Percentiles rank a stretch among this genome's conserved stretches.
These are phyloP conservation scores for Sebastes diploproa DNA, from an alignment of 2,797 vertebrate genomes.

Conservation along the genomic window DNA sequence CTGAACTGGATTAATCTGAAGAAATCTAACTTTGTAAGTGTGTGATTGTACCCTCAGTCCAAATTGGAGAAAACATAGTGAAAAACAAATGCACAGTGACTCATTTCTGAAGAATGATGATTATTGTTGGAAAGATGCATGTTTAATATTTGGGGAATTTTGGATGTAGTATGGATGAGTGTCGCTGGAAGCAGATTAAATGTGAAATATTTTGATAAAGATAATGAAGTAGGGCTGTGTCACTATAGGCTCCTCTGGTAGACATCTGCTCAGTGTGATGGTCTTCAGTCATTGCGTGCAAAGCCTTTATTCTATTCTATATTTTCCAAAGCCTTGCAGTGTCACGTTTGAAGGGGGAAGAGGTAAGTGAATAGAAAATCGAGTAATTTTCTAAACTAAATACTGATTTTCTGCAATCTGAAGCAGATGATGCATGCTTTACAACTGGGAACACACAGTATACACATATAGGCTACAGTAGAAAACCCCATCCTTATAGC, in stretches of 20 bases:
- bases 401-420: constrained; percentile 44
- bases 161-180: constrained; percentile 35
- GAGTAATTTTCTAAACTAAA: constrained; percentile 31
- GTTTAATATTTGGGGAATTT: constrained; percentile 37
- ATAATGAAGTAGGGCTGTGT: constrained; percentile 35
- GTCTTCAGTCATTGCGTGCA: constrained; percentile 42
- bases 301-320: constrained; percentile 41
- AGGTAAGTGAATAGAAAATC: constrained; percentile 42
- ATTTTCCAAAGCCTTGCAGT: constrained; percentile 41
- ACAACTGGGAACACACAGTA: constrained; percentile 45
- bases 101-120: constrained; percentile 34
- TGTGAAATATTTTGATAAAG: constrained; percentile 55
- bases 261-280: constrained; percentile 40
- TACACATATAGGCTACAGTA: constrained; percentile 48
- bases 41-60: constrained; percentile 37
- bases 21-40: constrained; percentile 24
- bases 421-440: constrained; percentile 64
- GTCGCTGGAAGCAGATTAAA: constrained; percentile 51
- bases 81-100: constrained; percentile 37
- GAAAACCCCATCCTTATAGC: constrained; percentile 41
- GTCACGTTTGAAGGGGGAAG: constrained; percentile 19
- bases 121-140: constrained; percentile 42
- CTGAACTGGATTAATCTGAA: constrained; percentile 58
- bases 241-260: constrained; percentile 30
- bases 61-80: constrained; percentile 34